Conservation (phyloP, 2,888 invertebrate species). For the Yponomeuta sedellus region DNA sequence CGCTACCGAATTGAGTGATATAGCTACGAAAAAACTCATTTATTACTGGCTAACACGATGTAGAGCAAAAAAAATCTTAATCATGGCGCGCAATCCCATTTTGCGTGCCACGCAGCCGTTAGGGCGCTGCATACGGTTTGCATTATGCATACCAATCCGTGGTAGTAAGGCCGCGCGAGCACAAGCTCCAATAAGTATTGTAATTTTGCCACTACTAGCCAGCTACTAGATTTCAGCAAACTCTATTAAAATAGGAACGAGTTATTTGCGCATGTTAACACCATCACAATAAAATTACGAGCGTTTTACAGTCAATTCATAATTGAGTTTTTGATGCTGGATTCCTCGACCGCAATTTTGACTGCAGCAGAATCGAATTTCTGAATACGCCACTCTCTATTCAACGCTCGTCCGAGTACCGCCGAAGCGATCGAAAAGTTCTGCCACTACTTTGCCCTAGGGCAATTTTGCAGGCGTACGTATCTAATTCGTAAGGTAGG, state of each 20-base stretch:
- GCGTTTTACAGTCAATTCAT: neutral
- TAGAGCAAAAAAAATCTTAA: constrained; percentile 29
- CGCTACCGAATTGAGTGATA: neutral
- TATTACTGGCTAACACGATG: constrained; percentile 20
- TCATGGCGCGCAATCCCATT: constrained; percentile 22
- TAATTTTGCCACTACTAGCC: neutral
- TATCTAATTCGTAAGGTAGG: neutral
- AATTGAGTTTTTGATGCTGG: neutral
- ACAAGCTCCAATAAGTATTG: neutral
- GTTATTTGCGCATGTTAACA: neutral
- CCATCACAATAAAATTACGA: neutral
- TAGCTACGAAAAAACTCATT: constrained; percentile 8
- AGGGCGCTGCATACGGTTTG: constrained; percentile 28
- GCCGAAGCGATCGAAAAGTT: constrained; percentile 5
- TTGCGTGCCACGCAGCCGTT: constrained; percentile 36
- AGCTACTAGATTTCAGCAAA: constrained; percentile 1
- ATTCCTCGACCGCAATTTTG: neutral
- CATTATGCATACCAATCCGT: constrained; percentile 31
- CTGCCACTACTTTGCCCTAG: neutral
- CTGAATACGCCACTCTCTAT: constrained; percentile 10
- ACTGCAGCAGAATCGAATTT: neutral
- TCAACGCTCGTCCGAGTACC: neutral
- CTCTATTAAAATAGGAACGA: neutral
- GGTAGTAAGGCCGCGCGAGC: constrained; percentile 1
- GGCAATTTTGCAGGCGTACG: neutral